phyloP scores from a whole-genome alignment of 2,888 invertebrate species.

The Scaptomyza tumidula region DNA sequence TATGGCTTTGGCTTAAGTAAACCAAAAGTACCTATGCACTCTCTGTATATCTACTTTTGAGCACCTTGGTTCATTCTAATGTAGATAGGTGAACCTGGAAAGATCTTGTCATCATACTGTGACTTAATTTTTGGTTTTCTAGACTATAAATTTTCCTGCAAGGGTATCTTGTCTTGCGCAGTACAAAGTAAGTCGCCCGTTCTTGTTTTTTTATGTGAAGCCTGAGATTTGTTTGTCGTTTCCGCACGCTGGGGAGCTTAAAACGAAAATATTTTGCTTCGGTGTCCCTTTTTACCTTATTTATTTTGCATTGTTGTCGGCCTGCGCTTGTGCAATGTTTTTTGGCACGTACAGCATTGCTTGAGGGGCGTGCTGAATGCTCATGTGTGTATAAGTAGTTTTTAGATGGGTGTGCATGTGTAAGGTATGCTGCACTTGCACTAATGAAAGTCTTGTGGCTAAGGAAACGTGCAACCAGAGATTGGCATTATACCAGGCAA shows the following conservation, averaged over 20 bases:
- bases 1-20: background rate
- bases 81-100: background rate
- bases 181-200: accelerated
- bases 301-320: slow-evolving; percentile 65
- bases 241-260: slow-evolving; percentile 24
- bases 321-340: slow-evolving; percentile 74
- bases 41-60: background rate
- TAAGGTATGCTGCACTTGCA: slow-evolving; percentile 68
- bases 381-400: slow-evolving; percentile 20
- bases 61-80: background rate
- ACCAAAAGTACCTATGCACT: background rate
- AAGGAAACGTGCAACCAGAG: slow-evolving; percentile 8
- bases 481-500: slow-evolving; percentile 29
- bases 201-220: slow-evolving; percentile 10
- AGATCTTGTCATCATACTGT: background rate
- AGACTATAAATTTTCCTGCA: background rate
- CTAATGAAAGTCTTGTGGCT: slow-evolving; percentile 72
- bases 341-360: slow-evolving; percentile 72
- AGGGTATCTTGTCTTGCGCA: slow-evolving; percentile 10
- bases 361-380: slow-evolving; percentile 48
- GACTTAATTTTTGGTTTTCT: background rate
- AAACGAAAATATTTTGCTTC: slow-evolving; percentile 57
- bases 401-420: background rate
- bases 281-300: slow-evolving; percentile 52
- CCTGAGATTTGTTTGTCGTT: slow-evolving; percentile 68